phyloP scores from a whole-genome alignment of 1,140 invertebrate genomes.

The Pseudomyrmex cubaensis region DNA sequence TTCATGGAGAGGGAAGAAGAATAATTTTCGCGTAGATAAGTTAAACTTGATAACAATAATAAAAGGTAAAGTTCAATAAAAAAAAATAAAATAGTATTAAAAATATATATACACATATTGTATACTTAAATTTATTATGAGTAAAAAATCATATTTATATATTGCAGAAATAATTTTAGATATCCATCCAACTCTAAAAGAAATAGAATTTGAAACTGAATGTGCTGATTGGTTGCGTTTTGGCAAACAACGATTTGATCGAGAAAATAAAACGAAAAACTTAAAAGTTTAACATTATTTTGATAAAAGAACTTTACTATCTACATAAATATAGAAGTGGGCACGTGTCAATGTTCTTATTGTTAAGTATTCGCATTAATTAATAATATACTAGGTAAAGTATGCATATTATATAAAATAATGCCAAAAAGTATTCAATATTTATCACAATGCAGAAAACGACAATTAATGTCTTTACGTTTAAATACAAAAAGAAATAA shows the following conservation, averaged over 20 bases:
- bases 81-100: neutral
- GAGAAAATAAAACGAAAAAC: neutral
- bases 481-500: too few relatives aligned
- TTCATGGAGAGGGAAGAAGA: neutral
- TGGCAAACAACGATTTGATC: neutral
- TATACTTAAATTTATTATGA: too few relatives aligned
- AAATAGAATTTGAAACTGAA: constrained; percentile 9
- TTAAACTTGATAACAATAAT: neutral
- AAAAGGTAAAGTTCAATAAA: neutral
- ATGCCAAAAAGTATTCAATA: constrained; percentile 6
- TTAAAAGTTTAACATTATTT: neutral
- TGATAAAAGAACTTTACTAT: neutral
- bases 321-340: neutral
- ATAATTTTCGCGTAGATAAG: neutral
- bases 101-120: neutral
- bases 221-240: neutral
- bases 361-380: neutral
- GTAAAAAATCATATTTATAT: neutral
- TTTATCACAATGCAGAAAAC: neutral
- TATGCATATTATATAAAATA: neutral
- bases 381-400: neutral
- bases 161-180: constrained; percentile 6
- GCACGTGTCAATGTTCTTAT: neutral
- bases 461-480: neutral
- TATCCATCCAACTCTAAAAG: constrained; percentile 3